Conservation (phyloP, 2,888 invertebrate genomes). For the Autographa gamma region DNA sequence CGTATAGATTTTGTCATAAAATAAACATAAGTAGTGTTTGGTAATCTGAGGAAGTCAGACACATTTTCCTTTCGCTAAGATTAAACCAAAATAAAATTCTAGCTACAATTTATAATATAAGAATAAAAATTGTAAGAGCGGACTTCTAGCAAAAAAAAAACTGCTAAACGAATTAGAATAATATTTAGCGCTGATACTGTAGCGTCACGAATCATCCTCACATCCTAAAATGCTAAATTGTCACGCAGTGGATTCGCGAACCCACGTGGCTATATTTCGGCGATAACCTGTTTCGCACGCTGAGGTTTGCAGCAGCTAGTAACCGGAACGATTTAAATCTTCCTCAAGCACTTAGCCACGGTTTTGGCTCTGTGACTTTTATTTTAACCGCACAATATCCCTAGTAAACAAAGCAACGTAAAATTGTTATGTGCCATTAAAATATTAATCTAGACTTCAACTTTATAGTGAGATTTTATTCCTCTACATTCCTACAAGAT, state of each 20-base stretch:
- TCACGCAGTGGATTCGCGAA: background rate
- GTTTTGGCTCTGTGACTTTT: background rate
- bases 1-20: too few species aligned
- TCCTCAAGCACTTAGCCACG: background rate
- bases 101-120: too few species aligned
- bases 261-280: background rate
- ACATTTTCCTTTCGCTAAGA: too few species aligned
- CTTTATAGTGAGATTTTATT: background rate
- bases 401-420: background rate
- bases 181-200: background rate
- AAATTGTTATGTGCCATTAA: background rate
- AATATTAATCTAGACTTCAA: background rate
- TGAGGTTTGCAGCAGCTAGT: background rate
- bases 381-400: conserved; percentile 4
- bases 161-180: background rate
- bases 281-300: conserved; percentile 2
- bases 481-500: background rate
- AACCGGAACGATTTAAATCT: background rate
- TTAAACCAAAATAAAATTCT: too few species aligned
- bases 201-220: background rate
- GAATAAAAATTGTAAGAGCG: background rate
- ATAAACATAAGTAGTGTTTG: too few species aligned
- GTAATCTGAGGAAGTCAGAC: too few species aligned
- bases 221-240: background rate
- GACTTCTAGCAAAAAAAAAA: background rate